Evolutionary conservation across 2,113 vertebrate genomes (phyloP).

Genomic region (Platysternon megacephalum): DNA sequence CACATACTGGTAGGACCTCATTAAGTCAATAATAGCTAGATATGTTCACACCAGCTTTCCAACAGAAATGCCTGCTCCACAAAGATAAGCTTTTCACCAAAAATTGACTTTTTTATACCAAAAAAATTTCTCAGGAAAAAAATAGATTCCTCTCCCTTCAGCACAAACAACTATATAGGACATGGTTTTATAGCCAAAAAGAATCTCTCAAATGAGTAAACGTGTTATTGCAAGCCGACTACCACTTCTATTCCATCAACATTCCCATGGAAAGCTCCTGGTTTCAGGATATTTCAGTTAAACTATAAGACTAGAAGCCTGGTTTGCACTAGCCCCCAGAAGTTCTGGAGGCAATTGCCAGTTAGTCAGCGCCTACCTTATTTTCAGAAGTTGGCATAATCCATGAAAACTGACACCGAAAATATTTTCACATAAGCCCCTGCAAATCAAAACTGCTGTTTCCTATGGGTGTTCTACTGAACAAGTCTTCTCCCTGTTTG

Average conservation of each 20-base stretch:
- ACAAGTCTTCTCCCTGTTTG: constrained; percentile 32
- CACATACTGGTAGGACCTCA: constrained; percentile 39
- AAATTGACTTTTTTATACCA: not conserved
- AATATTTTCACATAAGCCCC: constrained; percentile 62
- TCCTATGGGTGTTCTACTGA: constrained; percentile 26
- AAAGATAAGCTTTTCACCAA: constrained; percentile 22
- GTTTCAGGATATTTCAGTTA: not conserved
- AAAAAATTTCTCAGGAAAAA: rapidly evolving
- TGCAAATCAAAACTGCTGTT: constrained; percentile 43
- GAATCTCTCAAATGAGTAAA: constrained; percentile 20
- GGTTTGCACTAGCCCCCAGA: not conserved
- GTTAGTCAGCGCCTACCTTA: constrained; percentile 12
- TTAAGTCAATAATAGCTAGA: constrained; percentile 48
- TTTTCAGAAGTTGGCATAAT: constrained; percentile 23
- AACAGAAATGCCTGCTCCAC: constrained; percentile 25
- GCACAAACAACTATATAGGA: not conserved
- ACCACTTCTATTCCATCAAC: constrained; percentile 1
- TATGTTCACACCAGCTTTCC: constrained; percentile 58
- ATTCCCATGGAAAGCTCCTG: constrained; percentile 18
- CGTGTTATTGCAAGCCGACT: constrained; percentile 59
- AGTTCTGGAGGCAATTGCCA: constrained; percentile 8
- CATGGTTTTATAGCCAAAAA: constrained; percentile 44
- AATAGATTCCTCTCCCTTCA: not conserved
- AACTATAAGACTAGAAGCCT: constrained; percentile 7
- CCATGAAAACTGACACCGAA: constrained; percentile 59